A percentile compares a stretch with the other conserved stretches of the same genome.
Evolutionary conservation across 2,113 vertebrate species (phyloP).

Genomic region (Gopherus flavomarginatus): DNA sequence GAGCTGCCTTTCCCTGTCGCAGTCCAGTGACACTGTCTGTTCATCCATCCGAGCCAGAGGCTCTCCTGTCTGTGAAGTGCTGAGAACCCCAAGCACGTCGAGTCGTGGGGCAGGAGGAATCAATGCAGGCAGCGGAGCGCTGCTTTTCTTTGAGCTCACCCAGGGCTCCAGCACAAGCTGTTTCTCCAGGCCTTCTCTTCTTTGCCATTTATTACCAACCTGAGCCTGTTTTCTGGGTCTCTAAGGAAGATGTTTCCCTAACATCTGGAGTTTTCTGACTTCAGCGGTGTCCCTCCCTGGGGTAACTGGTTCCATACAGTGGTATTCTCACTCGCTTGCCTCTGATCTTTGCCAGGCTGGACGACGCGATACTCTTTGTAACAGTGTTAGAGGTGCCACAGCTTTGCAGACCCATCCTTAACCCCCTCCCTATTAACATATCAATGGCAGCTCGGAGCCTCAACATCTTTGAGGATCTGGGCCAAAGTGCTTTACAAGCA

Average conservation of each 20-base stretch:
- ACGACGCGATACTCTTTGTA: fast-evolving
- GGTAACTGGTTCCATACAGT: background rate
- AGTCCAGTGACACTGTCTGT: background rate
- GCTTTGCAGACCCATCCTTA: background rate
- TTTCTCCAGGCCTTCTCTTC: background rate
- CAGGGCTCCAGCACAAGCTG: background rate
- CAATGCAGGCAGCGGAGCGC: background rate
- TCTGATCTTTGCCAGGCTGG: background rate
- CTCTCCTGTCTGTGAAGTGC: background rate
- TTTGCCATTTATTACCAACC: background rate
- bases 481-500: background rate
- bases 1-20: background rate
- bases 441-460: background rate
- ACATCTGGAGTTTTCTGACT: background rate
- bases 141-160: background rate
- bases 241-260: background rate
- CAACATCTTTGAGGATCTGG: background rate
- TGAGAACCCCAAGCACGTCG: too few relatives aligned
- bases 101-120: background rate
- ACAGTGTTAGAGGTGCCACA: background rate
- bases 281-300: background rate
- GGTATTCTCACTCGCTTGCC: background rate
- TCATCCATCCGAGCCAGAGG: background rate
- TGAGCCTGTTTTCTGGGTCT: background rate
- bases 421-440: background rate